Conservation (phyloP, 2,113 vertebrate species). For the Athene noctua region DNA sequence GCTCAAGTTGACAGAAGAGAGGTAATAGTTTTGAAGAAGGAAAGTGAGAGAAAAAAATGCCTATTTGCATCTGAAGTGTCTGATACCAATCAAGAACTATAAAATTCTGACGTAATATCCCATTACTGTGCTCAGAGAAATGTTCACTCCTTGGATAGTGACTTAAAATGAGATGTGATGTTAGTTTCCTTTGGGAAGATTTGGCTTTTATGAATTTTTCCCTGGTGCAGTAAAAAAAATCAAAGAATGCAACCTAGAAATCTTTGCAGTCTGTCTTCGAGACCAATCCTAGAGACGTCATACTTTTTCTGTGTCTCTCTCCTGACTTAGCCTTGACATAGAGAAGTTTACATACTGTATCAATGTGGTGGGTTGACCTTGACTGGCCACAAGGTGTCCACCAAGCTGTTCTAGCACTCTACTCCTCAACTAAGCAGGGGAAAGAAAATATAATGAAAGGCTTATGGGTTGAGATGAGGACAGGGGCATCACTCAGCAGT, state of each 20-base stretch:
- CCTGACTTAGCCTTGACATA: not conserved
- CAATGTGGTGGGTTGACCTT: not conserved
- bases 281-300: not conserved
- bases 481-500: not conserved
- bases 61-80: not conserved
- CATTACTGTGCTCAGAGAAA: not conserved
- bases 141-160: not conserved
- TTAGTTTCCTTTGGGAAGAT: not conserved
- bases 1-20: conserved; percentile 34
- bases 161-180: not conserved
- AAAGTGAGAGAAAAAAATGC: not conserved
- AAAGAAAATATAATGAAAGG: not conserved
- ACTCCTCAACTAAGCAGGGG: not conserved
- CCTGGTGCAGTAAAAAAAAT: not conserved
- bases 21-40: not conserved
- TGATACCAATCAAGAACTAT: not conserved
- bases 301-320: not conserved
- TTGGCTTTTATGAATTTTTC: not conserved
- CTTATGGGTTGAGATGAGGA: fast-evolving
- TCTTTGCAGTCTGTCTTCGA: not conserved
- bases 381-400: not conserved
- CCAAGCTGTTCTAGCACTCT: not conserved
- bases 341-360: not conserved
- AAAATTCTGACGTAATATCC: not conserved
- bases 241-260: not conserved